Base-by-base conservation (phyloP, 2,888 invertebrate genomes). In the Agrotis clavis region DNA sequence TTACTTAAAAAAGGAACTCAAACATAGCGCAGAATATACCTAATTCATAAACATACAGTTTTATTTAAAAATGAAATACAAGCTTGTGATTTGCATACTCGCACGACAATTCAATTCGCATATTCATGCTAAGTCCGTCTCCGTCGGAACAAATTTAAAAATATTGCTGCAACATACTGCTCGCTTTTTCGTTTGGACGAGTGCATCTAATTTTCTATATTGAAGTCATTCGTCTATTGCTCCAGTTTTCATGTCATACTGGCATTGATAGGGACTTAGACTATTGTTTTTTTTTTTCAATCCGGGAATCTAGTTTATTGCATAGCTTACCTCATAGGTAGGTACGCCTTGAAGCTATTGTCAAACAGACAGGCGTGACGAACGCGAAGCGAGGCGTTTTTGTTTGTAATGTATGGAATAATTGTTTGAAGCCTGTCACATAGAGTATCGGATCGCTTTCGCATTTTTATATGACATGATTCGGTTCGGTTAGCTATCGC, bases 201-300 rank as follows among this genome's bases (percentile, higher is more conserved):
- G 81, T 77, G 83, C 73, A 86, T 86, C 85, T 88, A 88, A 89
- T 90, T 89, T 86, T 87, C 84, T 88, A 90, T 92, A 92, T 93
- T 92, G 90, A 91, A 92, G 89, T 88, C 89, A 87, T 86, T 87
- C 87, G 82, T 86, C 82, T 79, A 19, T 54, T 54, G n/a, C 19
- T 59, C 13, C 25, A 63, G 41, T 59, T 63, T 13, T 59, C n/a
- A 11, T 71, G 47, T 53, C 18, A 35, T 56, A 47, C 30, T 69
- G 35, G 41, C 25, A 51, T 50, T 57, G 67, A 13, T 54, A 61
- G 14, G 4, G n/a, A 72, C 9, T 18, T 4, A 19, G 4, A 45
- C n/a, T n/a, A 11, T 56, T n/a, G 13, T 19, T 19, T 30, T 16
- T 21, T 47, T 16, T 21, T 30, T n/a, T n/a, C 6, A 59, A 21